phyloP scores from a whole-genome alignment of 1,140 invertebrate species.

The Caenorhabditis inopinata region DNA sequence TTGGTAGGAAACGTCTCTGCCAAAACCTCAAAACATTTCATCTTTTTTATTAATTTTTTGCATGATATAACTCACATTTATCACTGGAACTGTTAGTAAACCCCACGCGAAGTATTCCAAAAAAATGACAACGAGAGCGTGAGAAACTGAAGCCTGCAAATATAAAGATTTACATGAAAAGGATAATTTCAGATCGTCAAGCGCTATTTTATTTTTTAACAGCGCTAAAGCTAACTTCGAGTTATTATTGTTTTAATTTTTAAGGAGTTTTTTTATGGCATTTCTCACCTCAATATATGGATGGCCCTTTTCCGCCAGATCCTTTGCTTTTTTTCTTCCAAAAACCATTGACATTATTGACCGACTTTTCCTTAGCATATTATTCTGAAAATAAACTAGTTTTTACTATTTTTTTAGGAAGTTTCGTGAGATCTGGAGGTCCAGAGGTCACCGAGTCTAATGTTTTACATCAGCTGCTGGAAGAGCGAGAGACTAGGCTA shows the following conservation, averaged over 20 bases:
- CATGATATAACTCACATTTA: slow-evolving; percentile 76
- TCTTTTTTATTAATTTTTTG: background rate
- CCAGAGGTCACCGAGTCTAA: background rate
- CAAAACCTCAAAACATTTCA: slow-evolving; percentile 73
- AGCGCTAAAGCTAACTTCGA: no score
- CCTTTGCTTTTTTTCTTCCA: slow-evolving; percentile 33
- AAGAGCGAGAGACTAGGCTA: background rate
- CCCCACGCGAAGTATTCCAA: slow-evolving; percentile 99
- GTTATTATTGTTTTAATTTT: no score
- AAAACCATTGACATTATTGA: slow-evolving; percentile 43
- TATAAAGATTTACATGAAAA: background rate
- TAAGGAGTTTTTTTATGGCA: no score
- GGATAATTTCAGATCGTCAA: no score
- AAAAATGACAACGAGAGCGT: slow-evolving; percentile 97
- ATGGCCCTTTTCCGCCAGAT: background rate
- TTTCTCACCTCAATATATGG: background rate
- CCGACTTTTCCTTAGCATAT: slow-evolving; percentile 29
- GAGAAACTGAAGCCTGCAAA: slow-evolving; percentile 73
- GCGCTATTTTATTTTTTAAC: no score
- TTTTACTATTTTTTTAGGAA: background rate
- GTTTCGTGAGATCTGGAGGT: background rate
- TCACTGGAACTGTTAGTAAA: slow-evolving; percentile 93
- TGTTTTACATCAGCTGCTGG: background rate
- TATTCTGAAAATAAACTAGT: slow-evolving; percentile 31
- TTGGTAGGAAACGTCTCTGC: slow-evolving; percentile 97